Percentiles rank a stretch among this genome's conserved stretches.
Evolutionary conservation across 2,888 invertebrate genomes (phyloP).

Genomic region (Nipponacmea schrenckii): DNA sequence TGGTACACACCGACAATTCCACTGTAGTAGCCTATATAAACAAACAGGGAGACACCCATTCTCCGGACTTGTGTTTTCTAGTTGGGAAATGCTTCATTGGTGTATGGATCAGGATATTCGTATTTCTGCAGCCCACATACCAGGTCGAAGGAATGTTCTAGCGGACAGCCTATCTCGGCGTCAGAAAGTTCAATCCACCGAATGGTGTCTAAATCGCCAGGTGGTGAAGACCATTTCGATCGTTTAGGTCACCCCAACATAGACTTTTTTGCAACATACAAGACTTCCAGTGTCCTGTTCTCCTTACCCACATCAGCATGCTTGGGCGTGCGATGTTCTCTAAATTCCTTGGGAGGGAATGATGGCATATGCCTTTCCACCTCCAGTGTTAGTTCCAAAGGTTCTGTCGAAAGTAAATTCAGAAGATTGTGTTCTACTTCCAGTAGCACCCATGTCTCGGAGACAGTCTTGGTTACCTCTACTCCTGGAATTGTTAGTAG

Average conservation of each 20-base stretch:
- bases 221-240: neutral
- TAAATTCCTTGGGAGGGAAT: neutral
- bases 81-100: constrained; percentile 3
- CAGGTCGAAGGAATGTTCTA: neutral
- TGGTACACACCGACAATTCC: constrained; percentile 3
- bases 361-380: neutral
- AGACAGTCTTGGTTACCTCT: constrained; percentile 8
- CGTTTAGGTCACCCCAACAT: neutral
- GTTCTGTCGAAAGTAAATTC: neutral
- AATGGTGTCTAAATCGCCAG: neutral
- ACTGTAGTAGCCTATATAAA: neutral
- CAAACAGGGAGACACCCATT: neutral
- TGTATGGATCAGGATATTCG: neutral
- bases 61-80: neutral
- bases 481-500: neutral
- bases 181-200: neutral
- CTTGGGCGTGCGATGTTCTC: neutral
- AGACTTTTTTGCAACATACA: neutral
- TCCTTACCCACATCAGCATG: neutral
- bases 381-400: neutral
- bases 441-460: neutral
- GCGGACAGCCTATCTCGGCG: neutral
- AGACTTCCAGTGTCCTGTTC: neutral
- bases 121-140: neutral
- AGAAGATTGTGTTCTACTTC: neutral